A percentile compares a stretch with the other conserved stretches of the same genome.
These are phyloP conservation scores for Chelonoidis abingdonii DNA, from an alignment of 2,113 vertebrate species.

Conservation along the genomic window DNA sequence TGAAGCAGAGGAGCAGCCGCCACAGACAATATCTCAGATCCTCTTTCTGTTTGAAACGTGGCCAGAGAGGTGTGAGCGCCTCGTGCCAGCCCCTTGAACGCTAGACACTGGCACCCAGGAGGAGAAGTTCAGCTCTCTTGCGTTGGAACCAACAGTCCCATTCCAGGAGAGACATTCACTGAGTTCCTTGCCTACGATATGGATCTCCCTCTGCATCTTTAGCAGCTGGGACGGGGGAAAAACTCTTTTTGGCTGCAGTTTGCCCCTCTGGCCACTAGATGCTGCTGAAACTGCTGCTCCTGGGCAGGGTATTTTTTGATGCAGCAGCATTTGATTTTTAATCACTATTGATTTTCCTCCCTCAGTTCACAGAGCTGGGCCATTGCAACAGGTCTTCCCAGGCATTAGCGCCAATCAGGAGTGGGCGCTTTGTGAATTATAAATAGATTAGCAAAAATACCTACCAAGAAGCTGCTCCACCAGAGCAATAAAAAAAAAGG, in stretches of 20 bases:
- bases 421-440: background rate
- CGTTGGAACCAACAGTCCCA: background rate
- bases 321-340: background rate
- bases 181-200: background rate
- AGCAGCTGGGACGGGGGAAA: rapidly evolving
- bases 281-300: background rate
- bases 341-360: background rate
- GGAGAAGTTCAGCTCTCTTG: background rate
- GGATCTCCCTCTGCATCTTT: rapidly evolving
- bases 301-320: background rate
- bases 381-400: background rate
- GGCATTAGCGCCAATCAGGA: background rate
- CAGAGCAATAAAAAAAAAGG: background rate
- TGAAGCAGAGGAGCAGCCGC: background rate
- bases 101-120: background rate
- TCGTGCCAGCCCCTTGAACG: background rate
- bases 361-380: background rate
- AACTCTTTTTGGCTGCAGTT: rapidly evolving
- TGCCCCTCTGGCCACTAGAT: background rate
- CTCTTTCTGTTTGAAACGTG: background rate
- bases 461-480: background rate
- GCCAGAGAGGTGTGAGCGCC: background rate
- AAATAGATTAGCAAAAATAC: background rate
- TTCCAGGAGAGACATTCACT: background rate
- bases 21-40: too few species aligned